Base-by-base conservation (phyloP, 2,888 invertebrate species). In the Junonia oenone region DNA sequence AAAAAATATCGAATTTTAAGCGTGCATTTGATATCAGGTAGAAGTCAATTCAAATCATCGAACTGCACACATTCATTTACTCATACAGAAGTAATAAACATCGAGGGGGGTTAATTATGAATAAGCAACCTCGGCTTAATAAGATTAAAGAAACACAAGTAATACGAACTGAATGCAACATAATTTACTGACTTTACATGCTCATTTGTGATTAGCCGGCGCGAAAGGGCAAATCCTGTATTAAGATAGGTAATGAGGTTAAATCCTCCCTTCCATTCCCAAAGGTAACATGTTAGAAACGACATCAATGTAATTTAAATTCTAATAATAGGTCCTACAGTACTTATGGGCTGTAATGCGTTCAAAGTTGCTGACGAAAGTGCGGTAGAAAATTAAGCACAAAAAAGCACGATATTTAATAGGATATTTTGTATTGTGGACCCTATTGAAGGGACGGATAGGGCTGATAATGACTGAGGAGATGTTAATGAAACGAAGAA, bases 241-340 rank as follows among this genome's bases (percentile, higher is more conserved):
- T 89, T 90, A 90, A 90, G 90, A 90, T 90, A 89, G 90, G 89
- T 89, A 90, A 90, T 90, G 90, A 89, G 90, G 89, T 90, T 89
- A 90, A 90, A 86, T 82, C 78, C 74, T 60, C 63, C 64, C 59
- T 55, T 63, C 77, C 64, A 69, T 71, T 66, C 52, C 68, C 73
- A 86, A 81, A 61, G 31, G 76, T 48, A 66, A 62, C 61, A 84
- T 74, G 70, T 77, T 61, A 59, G 61, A 48, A 46, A 48, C 38
- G 48, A 47, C 45, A 51, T 43, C 79, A 82, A 68, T 57, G 76
- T 63, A 86, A 80, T 73, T 71, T 78, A 73, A 68, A 70, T 77
- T 70, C 71, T 83, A 82, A 68, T 61, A 67, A 75, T 68, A 70
- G 74, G 70, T 67, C 66, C 63, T 76, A 88, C 63, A 73, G 81